Percentiles rank a stretch among this genome's conserved stretches.
These are phyloP conservation scores for Pteria penguin DNA, from an alignment of 2,888 invertebrate species.

Conservation along the genomic window DNA sequence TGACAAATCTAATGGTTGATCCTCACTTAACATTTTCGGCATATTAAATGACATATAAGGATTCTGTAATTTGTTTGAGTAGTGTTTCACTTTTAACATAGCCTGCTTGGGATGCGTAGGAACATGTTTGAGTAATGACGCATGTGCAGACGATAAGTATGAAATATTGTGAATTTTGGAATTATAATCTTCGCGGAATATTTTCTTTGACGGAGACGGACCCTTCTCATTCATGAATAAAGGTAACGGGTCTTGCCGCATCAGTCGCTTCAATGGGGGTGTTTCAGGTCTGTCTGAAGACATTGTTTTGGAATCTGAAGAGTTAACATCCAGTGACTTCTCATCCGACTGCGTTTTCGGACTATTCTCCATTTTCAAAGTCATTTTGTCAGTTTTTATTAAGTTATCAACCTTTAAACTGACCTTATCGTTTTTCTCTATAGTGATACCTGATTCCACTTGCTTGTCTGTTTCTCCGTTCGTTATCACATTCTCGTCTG, in stretches of 20 bases:
- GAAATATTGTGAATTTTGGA: constrained; percentile 49
- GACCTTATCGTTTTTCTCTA: neutral
- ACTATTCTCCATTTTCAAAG: neutral
- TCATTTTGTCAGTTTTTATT: constrained; percentile 2
- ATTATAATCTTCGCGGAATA: constrained; percentile 43
- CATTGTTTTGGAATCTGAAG: constrained; percentile 11
- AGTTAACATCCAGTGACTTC: constrained; percentile 10
- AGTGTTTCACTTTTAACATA: constrained; percentile 39
- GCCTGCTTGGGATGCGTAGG: constrained; percentile 59
- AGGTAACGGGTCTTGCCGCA: constrained; percentile 61
- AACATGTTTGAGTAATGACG: constrained; percentile 39
- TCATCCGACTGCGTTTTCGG: constrained; percentile 1
- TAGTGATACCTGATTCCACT: neutral
- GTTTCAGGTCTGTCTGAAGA: constrained; percentile 50
- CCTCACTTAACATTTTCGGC: constrained; percentile 47
- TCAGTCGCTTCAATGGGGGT: constrained; percentile 60
- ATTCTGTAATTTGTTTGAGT: constrained; percentile 35
- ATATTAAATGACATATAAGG: constrained; percentile 12
- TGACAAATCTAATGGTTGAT: constrained; percentile 71
- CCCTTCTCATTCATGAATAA: constrained; percentile 48
- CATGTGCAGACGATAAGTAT: constrained; percentile 27
- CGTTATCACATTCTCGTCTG: neutral
- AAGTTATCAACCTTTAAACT: neutral
- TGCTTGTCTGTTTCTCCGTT: neutral
- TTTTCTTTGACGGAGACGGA: constrained; percentile 52